These are phyloP conservation scores for Pegea sp. DNA, from an alignment of 23 tunicate genomes.

Conservation along the genomic window DNA sequence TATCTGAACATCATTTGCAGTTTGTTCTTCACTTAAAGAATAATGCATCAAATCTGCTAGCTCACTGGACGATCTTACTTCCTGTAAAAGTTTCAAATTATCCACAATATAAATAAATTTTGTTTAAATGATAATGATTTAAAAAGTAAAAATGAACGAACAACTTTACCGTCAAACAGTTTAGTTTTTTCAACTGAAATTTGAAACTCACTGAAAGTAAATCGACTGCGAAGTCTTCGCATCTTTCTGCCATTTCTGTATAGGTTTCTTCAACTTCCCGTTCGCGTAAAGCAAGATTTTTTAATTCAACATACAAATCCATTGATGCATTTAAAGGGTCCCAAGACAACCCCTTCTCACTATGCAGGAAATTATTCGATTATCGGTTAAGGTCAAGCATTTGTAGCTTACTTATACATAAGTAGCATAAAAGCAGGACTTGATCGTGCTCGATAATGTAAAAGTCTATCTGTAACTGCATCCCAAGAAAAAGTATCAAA, in stretches of 20 bases:
- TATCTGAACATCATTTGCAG: conserved; percentile 8
- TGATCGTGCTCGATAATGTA: conserved; percentile 71
- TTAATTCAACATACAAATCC: conserved; percentile 76
- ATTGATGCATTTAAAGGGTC: conserved; percentile 75
- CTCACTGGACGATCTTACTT: conserved; percentile 83
- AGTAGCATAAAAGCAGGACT: conserved; percentile 89
- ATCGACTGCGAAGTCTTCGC: conserved; percentile 74
- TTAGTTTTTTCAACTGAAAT: too few species aligned
- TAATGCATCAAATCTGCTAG: conserved; percentile 83
- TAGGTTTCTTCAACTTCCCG: conserved; percentile 90
- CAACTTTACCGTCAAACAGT: too few species aligned
- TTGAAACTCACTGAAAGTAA: conserved; percentile 36
- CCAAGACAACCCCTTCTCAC: conserved; percentile 89
- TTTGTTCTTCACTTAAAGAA: conserved; percentile 3
- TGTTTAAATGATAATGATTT: too few species aligned
- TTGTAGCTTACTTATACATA: conserved; percentile 93
- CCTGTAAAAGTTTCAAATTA: too few species aligned
- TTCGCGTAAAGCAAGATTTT: conserved; percentile 52
- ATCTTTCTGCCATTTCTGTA: conserved; percentile 46
- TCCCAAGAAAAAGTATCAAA: conserved; percentile 90
- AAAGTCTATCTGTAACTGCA: conserved; percentile 81
- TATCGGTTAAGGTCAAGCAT: background rate
- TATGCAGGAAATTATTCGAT: conserved; percentile 3
- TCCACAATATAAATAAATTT: too few species aligned
- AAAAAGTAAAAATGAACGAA: too few species aligned